A percentile compares a stretch with the other conserved stretches of the same genome.
Evolutionary conservation across 2,113 vertebrate genomes (phyloP).

Genomic region (Tor tambroides): DNA sequence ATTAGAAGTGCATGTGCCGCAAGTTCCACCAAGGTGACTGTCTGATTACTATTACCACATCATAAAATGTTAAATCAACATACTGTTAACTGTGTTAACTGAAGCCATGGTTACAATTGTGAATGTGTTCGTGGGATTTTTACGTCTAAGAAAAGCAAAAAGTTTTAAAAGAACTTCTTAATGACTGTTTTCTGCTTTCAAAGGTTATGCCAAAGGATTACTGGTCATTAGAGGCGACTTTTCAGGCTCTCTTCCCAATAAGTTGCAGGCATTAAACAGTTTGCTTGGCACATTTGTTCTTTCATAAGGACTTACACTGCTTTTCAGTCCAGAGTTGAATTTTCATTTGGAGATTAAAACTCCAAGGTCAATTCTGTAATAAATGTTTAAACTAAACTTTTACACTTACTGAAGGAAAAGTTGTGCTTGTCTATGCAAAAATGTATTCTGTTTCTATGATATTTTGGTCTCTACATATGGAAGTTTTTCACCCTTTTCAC

Average conservation of each 20-base stretch:
- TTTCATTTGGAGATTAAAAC: slow-evolving; percentile 1
- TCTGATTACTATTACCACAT: background rate
- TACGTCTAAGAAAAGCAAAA: background rate
- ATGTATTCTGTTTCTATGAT: background rate
- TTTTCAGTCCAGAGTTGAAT: background rate
- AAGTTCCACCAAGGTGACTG: background rate
- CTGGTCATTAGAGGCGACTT: slow-evolving; percentile 69
- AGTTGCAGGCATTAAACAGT: background rate
- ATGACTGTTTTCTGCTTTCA: slow-evolving; percentile 46
- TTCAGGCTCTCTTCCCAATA: slow-evolving; percentile 60
- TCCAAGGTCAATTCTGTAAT: background rate
- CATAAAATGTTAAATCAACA: background rate
- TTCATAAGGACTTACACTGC: slow-evolving; percentile 41
- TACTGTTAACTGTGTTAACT: background rate
- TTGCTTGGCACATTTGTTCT: background rate
- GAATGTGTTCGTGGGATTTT: background rate
- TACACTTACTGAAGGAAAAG: background rate
- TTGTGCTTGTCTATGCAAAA: background rate
- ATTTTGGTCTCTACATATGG: background rate
- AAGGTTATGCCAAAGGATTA: slow-evolving; percentile 63
- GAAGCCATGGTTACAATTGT: background rate
- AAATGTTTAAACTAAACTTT: background rate
- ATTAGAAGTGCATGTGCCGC: background rate
- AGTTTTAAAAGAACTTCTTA: background rate
- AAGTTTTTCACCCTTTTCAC: background rate